Evolutionary conservation across 64 coral and sea anemone species (phyloP), one percentile per base, ranked within the genome.

Genomic region (Platygyra sinensis): DNA sequence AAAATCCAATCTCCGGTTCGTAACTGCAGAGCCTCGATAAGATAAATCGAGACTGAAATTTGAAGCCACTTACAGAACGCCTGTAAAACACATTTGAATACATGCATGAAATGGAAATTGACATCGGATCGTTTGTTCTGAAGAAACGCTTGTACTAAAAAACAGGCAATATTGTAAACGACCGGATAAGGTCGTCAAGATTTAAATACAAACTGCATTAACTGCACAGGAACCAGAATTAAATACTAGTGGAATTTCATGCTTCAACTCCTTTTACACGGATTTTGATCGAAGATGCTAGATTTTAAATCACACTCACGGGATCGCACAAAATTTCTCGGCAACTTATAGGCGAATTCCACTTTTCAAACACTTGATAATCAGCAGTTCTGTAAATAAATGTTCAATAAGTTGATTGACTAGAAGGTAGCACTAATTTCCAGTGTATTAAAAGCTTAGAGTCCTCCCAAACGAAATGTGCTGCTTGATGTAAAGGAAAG

Each of bases 21-120:
- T 80, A 85, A 71, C 81, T 85, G 81, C 15, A 71, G 19, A 72
- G 51, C 22, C 38, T 51, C 12, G 81, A 85, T 85, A 85, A 85
- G 81, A 85, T 71, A 85, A 85, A 31, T 24, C 4, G 7, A 13
- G 24, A 18, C 17, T 80, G 78, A 80, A 80, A 80, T 80, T 33
- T 61, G 25, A 80, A 61, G 22, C 78, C 81, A 85, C 22, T 28
- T 24, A 36, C 63, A 69, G 20, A 46, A 20, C 38, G 81, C 81
- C 33, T 49, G 62, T 22, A 51, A 72, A 72, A 85, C 38, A 36
- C 42, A 49, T 64, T 60, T 83, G 19, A 19, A 30, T 5, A 5
- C 42, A 46, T 46, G 38, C n/a, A 51, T 24, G 15, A 2, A 57
- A 54, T 19, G 54, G 31, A 83, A 24, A 61, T 83, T 46, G 42